phyloP scores from a whole-genome alignment of 2,113 vertebrate genomes.

The Paramormyrops kingsleyae region DNA sequence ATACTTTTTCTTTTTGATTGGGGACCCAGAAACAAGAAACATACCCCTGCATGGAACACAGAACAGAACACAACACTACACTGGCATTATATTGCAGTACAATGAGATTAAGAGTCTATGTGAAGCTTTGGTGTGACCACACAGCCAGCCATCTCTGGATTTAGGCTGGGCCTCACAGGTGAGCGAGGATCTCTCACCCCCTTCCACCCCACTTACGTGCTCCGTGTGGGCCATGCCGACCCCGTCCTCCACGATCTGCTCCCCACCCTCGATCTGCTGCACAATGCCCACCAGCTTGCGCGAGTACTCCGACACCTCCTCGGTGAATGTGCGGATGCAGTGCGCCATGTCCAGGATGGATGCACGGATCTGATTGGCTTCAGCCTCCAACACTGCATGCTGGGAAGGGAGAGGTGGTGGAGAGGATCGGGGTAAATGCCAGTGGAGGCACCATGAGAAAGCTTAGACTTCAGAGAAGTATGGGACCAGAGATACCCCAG shows the following conservation, averaged over 20 bases:
- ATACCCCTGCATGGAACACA: neutral
- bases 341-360: conserved; percentile 98
- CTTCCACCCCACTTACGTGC: conserved; percentile 65
- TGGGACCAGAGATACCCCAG: neutral
- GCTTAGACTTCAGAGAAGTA: neutral
- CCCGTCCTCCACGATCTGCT: conserved; percentile 93
- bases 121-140: neutral
- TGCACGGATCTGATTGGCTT: conserved; percentile 93
- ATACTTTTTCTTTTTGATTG: neutral
- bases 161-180: neutral
- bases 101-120: neutral
- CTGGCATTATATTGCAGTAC: neutral
- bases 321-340: conserved; percentile 94
- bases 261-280: conserved; percentile 94
- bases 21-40: neutral
- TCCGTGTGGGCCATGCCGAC: conserved; percentile 93
- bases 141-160: neutral
- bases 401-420: conserved; percentile 45
- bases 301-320: conserved; percentile 96
- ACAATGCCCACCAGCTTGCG: conserved; percentile 93
- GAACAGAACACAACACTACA: neutral
- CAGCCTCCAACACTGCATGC: conserved; percentile 88
- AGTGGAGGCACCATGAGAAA: neutral
- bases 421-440: neutral
- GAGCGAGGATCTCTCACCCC: neutral